Base-by-base conservation (phyloP, 2,888 invertebrate species). In the Noctua janthe region DNA sequence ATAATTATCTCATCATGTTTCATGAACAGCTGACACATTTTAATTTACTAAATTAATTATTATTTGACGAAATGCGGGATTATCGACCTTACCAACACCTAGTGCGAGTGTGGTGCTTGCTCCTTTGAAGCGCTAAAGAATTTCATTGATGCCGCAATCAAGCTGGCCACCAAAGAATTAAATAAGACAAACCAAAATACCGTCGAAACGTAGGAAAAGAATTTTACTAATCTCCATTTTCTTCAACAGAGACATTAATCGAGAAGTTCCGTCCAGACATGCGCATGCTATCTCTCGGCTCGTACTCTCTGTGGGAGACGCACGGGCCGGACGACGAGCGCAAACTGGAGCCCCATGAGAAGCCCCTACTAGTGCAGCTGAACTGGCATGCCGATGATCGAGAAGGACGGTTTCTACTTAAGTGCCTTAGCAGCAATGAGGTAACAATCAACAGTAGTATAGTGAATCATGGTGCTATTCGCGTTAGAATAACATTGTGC, bases 241-340 rank as follows among this genome's bases (percentile, higher is more conserved):
- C 20, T 72, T 54, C 39, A 17, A 67, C 94, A 97, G 98, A 99
- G 94, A 99, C 99, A 15, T 97, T 99, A 88, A 99, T 99, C 91
- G 99, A 99, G 97, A 99, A 99, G 97, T 99, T 99, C 97, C 98
- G 99, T 93, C 99, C 99, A 39, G 99, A 99, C 97, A 99, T 99
- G 99, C 98, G 99, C 88, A 99, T 99, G 99, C 93, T 98, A 85
- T 98, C 98, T 35, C 97, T 98, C 85, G 98, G 98, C 82, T 98
- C 98, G 89, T 98, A 98, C 94, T 98, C 98, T 62, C 96, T 98
- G 84, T 98, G 98, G 96, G 98, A 98, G 96, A 97, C 98, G 76
- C 98, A 98, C 95, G 98, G 98, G 84, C 98, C 98, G 67, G 97
- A 97, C 97, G 99, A 99, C 94, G 99, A 99, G 97, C 97, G 99